Evolutionary conservation across 2,888 invertebrate genomes (phyloP).

Genomic region (Papilio demoleus): DNA sequence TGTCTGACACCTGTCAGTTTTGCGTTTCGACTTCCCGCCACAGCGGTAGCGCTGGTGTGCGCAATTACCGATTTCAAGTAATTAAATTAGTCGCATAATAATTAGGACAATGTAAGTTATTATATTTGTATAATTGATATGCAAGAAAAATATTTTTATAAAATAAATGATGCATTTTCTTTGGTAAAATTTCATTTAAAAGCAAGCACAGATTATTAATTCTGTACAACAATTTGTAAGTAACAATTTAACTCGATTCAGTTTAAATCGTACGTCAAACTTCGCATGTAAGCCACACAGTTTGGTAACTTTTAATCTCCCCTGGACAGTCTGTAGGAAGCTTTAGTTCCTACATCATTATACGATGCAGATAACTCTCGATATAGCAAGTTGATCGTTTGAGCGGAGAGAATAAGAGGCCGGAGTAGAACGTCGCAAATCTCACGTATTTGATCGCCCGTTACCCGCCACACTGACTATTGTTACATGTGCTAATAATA

Average conservation of each 20-base stretch:
- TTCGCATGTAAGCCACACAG: conserved; percentile 45
- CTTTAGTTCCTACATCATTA: conserved; percentile 39
- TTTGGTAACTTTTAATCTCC: conserved; percentile 51
- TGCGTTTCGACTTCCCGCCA: too few relatives aligned
- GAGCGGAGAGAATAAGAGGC: conserved; percentile 54
- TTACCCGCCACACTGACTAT: conserved; percentile 59
- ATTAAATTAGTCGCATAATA: too few relatives aligned
- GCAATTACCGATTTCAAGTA: too few relatives aligned
- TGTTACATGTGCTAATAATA: conserved; percentile 60
- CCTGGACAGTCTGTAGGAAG: conserved; percentile 34
- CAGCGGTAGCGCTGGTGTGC: too few relatives aligned
- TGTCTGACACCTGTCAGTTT: too few relatives aligned
- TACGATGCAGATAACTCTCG: conserved; percentile 38
- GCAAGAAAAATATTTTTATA: too few relatives aligned
- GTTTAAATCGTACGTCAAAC: conserved; percentile 47
- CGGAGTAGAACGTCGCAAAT: conserved; percentile 66
- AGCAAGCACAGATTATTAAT: neutral
- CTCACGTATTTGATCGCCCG: conserved; percentile 77
- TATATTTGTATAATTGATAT: too few relatives aligned
- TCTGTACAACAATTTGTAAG: conserved; percentile 18
- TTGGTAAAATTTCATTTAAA: too few relatives aligned
- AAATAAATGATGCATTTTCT: too few relatives aligned
- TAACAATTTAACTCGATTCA: conserved; percentile 29
- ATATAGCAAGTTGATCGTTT: conserved; percentile 47
- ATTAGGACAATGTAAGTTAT: too few relatives aligned